Base-by-base conservation (phyloP, 2,113 vertebrate species). In the Cephalopterus ornatus region DNA sequence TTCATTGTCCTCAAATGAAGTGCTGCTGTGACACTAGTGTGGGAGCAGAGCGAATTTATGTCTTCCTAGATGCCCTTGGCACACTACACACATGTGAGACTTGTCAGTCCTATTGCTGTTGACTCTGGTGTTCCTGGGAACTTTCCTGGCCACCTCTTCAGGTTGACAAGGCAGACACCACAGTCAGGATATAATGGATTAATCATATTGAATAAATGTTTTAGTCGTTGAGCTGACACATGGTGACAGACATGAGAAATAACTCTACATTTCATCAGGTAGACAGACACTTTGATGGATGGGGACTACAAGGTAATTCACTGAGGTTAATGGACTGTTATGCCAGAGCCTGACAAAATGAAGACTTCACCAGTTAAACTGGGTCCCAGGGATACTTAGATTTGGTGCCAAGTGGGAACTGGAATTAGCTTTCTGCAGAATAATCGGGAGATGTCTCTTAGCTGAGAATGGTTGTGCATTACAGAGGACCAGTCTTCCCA, bases 141-240 rank as follows among this genome's bases (percentile, higher is more conserved):
- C 67, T 42, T 92, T 87, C 68, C 76, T 87, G 76, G 53, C 14
- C 41, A 35, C 12, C 23, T 89, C 49, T 61, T 81, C 41, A 73
- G 30, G 28, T 52, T 92, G 70, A 70, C 79, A 76, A 79, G 56
- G 23, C 53, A 92, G 56, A 84, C 2, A 2, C 18, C 37, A 42
- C 75, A 41, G 85, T 47, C 63, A 37, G 74, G 68, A 58, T 84
- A 75, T 56, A 78, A 93, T 70, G 50, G 75, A 97, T 94, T 89
- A 83, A 95, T 96, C 76, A 75, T 55, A 93, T 8, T 59, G 76
- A 84, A 92, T 90, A 91, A 96, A 84, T 73, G 79, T 55, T 95
- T 68, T 94, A 86, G 80, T 73, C 1, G 1, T 75, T 61, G 80
- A 94, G 73, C 80, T 93, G 91, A 73, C 76, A 82, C 33, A 21